Base-by-base conservation (phyloP, 2,888 invertebrate species). In the Melanchra persicariae region DNA sequence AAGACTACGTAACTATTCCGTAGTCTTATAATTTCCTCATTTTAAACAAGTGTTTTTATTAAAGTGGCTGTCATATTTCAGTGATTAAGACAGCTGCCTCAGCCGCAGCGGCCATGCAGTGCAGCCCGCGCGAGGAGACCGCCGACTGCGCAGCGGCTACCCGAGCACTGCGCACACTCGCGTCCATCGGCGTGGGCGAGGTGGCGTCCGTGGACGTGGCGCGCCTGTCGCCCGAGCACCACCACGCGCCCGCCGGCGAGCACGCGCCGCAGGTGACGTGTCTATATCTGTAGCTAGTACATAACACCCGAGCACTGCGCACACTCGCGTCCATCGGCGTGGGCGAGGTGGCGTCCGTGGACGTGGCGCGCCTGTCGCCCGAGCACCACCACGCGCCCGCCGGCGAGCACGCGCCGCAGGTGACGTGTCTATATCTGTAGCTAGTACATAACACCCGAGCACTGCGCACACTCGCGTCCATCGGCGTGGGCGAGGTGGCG, bases 11-110 rank as follows among this genome's bases (percentile, higher is more conserved):
- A 5, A 30, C 30, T 3, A 30, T 30, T 30, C 30, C 30, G 30
- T 6, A 5, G 6, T 30, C 30, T 30, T 30, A 30, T 30, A 30
- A 30, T 30, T 1, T 30, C 30, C 30, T 30, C 30, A 34, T 34
- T 34, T 1, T 15, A 15, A 15, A 40, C 40, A 12, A 15, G 40
- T 40, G 40, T 40, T 40, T 15, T 3, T 45, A 45, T 45, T 45
- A 19, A 45, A 45, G 17, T 45, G 40, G 15, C 30, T 30, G 30
- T 6, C 19, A 17, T 19, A 10, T 67, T 68, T 0, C 74, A 93
- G 93, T 93, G 68, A 91, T 94, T 79, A 94, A 92, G 69, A 88
- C 92, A 0, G 89, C 91, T 24, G 86, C 91, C 19, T 91, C 90
- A 0, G 82, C 86, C 60, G 82, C 87, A 55, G 73, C 87, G 1